These are phyloP conservation scores for Arion vulgaris DNA, from an alignment of 1,140 invertebrate species.

Conservation along the genomic window DNA sequence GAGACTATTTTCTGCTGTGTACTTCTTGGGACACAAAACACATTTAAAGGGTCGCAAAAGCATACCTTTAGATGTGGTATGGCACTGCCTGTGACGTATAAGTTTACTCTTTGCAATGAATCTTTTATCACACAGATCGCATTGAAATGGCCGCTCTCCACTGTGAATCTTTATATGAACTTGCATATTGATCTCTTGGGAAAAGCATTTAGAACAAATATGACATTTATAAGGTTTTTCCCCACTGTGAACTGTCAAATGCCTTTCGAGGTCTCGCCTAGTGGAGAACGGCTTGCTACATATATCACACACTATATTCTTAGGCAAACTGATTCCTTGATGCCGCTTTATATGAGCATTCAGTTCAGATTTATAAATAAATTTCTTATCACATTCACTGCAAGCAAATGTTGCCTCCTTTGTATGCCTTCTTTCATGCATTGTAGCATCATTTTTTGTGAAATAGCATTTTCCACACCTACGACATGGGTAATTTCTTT, in stretches of 20 bases:
- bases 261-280: not conserved
- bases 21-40: not conserved
- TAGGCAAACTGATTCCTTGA: not conserved
- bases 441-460: slow-evolving; percentile 1
- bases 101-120: slow-evolving; percentile 17
- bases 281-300: not conserved
- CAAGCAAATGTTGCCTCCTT: not conserved
- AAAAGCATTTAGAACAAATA: not conserved
- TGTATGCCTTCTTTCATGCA: slow-evolving; percentile 12
- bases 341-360: not conserved
- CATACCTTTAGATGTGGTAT: not conserved
- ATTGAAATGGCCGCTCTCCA: not conserved
- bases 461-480: not conserved
- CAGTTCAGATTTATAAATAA: not conserved
- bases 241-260: slow-evolving; percentile 7
- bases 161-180: slow-evolving; percentile 3
- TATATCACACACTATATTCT: slow-evolving; percentile 7
- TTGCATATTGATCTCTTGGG: not conserved
- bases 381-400: not conserved
- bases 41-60: not conserved
- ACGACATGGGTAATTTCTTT: slow-evolving; percentile 3
- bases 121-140: slow-evolving; percentile 12
- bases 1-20: slow-evolving; percentile 8
- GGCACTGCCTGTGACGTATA: not conserved
- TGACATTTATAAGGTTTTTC: slow-evolving; percentile 20